Base-by-base conservation (phyloP, 2,113 vertebrate genomes). In the Tursiops truncatus region DNA sequence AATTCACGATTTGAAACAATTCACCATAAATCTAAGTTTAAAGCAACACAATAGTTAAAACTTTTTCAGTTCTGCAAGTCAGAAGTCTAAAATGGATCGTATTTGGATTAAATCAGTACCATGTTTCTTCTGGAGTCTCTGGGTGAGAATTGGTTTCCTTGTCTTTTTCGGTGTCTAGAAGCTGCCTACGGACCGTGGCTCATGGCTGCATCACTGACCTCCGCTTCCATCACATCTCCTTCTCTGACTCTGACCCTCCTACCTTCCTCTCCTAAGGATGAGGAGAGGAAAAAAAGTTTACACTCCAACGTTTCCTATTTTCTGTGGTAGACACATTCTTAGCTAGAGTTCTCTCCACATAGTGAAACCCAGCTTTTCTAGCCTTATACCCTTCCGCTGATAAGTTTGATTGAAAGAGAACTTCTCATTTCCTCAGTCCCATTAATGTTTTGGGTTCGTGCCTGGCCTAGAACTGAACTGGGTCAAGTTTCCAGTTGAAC, bases 171-270 rank as follows among this genome's bases (percentile, higher is more conserved):
- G 7, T 15, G 50, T 58, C 67, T 41, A 10, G 56, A 25, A 15
- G 23, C 23, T n/a, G 10, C 53, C 21, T 8, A 11, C 3, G 0
- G 3, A 26, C 6, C 1, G 1, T 31, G 18, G 36, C 14, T 67
- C 28, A 0, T 2, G 65, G 31, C 13, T 23, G 3, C 31, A 18
- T 23, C 12, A 0, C 47, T 21, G 14, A 18, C 41, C 56, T 58
- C 21, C 3, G 10, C 71, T 23, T 38, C 25, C 5, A 12, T 8
- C 23, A 5, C 13, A 6, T 2, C 23, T 50, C 12, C 47, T 28
- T 76, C 41, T 17, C 36, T 25, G 60, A 70, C 20, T 20, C 36
- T n/a, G 50, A 1, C 2, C 33, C 12, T 80, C n/a, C 44, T 65
- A 2, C 31, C 4, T 41, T 17, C 14, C 28, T n/a, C 36, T 85